Conservation (phyloP, 2,113 vertebrate species). For the Regulus satrapa region DNA sequence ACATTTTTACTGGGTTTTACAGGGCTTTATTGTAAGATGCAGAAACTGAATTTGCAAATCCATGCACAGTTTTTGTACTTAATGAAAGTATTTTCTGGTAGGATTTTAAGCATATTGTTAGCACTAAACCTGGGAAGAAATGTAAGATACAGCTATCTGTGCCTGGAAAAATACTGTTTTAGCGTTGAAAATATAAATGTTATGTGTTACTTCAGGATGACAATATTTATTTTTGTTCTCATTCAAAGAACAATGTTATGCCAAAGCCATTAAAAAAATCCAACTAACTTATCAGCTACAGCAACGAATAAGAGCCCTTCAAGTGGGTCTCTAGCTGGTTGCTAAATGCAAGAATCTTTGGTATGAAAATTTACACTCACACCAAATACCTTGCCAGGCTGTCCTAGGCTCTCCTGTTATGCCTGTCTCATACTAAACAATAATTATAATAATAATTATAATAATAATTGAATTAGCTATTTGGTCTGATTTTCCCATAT, state of each 20-base stretch:
- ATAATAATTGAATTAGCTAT: neutral
- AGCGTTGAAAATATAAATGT: neutral
- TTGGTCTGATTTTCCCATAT: neutral
- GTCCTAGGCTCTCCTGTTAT: neutral
- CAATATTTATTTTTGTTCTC: neutral
- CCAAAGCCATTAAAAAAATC: neutral
- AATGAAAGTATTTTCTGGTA: neutral
- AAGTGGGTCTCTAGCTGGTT: neutral
- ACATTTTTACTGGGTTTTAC: neutral
- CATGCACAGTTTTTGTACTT: neutral
- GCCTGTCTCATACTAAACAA: neutral
- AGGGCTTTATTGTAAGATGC: neutral
- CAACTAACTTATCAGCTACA: neutral
- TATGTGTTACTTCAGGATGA: neutral
- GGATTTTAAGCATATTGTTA: neutral
- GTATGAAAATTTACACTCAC: neutral
- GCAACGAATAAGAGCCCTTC: neutral
- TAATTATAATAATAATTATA: neutral
- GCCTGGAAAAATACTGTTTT: neutral
- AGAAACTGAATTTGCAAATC: neutral
- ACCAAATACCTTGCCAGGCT: neutral
- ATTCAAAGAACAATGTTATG: neutral
- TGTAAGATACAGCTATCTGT: neutral
- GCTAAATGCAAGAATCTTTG: neutral
- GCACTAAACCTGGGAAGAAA: neutral